Conservation (phyloP, 2,113 vertebrate genomes). For the Psilopogon haemacephalus region DNA sequence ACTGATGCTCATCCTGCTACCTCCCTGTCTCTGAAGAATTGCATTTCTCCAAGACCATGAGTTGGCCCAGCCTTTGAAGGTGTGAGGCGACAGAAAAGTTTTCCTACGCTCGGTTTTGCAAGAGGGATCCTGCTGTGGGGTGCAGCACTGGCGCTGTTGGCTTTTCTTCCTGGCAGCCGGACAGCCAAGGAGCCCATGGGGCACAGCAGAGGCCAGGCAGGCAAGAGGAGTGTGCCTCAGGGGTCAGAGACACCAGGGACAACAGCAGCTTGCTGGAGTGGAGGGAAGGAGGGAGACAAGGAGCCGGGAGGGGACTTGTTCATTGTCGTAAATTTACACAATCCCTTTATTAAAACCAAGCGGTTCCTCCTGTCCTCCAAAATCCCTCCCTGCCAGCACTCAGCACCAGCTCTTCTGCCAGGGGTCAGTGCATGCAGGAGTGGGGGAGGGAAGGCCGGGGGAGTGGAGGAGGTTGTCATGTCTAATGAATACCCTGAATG, state of each 20-base stretch:
- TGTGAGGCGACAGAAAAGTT: background rate
- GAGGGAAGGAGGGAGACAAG: background rate
- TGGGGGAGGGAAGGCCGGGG: background rate
- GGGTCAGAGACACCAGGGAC: background rate
- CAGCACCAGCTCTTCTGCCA: background rate
- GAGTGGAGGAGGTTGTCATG: conserved; percentile 59
- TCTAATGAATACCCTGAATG: conserved; percentile 67
- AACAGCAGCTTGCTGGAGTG: background rate
- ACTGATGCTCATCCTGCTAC: background rate
- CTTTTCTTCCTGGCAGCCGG: background rate
- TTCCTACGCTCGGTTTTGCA: background rate
- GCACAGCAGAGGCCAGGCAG: background rate
- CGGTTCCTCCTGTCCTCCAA: conserved; percentile 22
- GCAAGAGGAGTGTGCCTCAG: background rate
- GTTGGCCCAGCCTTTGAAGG: background rate
- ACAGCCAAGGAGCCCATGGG: fast-evolving
- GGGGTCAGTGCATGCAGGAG: conserved; percentile 28
- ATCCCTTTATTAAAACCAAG: conserved; percentile 2
- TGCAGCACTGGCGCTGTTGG: fast-evolving
- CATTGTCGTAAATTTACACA: background rate
- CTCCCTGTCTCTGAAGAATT: background rate
- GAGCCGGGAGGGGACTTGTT: background rate
- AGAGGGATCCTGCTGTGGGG: background rate
- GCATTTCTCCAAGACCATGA: fast-evolving
- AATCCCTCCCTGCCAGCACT: conserved; percentile 11